A percentile compares a stretch with the other conserved stretches of the same genome.
phyloP scores from a whole-genome alignment of 1,140 invertebrate species.

The Zaprionus kolodkinae region DNA sequence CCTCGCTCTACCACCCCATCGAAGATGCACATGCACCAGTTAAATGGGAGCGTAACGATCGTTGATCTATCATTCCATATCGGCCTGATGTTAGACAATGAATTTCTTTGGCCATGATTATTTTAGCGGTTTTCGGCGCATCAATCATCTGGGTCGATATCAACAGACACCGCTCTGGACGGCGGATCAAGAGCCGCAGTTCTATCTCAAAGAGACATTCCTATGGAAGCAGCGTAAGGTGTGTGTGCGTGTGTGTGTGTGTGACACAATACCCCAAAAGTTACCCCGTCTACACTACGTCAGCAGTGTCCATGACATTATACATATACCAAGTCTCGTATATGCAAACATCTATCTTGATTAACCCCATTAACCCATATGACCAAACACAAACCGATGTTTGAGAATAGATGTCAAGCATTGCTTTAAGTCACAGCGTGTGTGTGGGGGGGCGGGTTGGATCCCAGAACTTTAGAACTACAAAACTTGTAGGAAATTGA shows the following conservation, averaged over 20 bases:
- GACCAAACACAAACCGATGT: conserved; percentile 48
- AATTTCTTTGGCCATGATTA: conserved; percentile 75
- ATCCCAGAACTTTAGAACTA: background rate
- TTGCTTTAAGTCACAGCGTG: conserved; percentile 34
- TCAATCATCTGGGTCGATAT: conserved; percentile 48
- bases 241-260: conserved; percentile 3
- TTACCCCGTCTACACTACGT: background rate
- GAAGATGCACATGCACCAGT: conserved; percentile 39
- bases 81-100: conserved; percentile 58
- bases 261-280: too few species aligned
- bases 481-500: background rate
- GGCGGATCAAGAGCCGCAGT: conserved; percentile 50
- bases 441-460: background rate
- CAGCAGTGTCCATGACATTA: background rate
- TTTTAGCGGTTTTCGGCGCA: conserved; percentile 71
- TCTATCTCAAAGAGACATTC: conserved; percentile 58
- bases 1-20: background rate
- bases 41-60: conserved; percentile 19
- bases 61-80: conserved; percentile 39
- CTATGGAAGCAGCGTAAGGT: conserved; percentile 64
- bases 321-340: conserved; percentile 3
- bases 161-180: conserved; percentile 40
- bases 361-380: conserved; percentile 66
- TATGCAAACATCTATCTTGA: conserved; percentile 36
- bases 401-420: conserved; percentile 47